Evolutionary conservation across 1,140 invertebrate species (phyloP).

Genomic region (Archegozetes longisetosus): DNA sequence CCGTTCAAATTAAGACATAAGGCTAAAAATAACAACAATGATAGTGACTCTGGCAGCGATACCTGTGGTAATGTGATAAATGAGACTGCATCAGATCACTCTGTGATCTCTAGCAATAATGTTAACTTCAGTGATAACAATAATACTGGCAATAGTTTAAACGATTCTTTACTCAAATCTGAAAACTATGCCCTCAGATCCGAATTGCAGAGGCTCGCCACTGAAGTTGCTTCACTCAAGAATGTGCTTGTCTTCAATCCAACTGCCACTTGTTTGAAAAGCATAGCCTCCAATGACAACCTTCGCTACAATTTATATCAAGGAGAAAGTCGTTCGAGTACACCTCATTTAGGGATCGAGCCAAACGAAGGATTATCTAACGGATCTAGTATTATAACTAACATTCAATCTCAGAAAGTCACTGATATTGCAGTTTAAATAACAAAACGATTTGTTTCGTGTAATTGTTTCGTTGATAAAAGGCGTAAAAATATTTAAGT

Average conservation of each 20-base stretch:
- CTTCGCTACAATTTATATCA: background rate
- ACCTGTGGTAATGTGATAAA: conserved; percentile 4
- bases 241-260: conserved; percentile 8
- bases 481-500: too few species aligned
- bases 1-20: conserved; percentile 82
- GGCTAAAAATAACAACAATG: conserved; percentile 28
- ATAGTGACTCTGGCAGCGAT: conserved; percentile 12
- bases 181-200: conserved; percentile 55
- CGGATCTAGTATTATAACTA: background rate
- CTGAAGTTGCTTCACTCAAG: conserved; percentile 77
- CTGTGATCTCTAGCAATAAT: background rate
- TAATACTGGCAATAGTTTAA: conserved; percentile 18
- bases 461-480: too few species aligned
- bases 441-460: too few species aligned
- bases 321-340: background rate
- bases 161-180: conserved; percentile 36
- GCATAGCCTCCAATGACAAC: background rate
- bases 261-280: background rate
- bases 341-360: background rate
- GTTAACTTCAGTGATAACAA: conserved; percentile 15
- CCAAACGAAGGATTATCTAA: background rate
- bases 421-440: too few species aligned
- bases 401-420: background rate
- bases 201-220: conserved; percentile 67
- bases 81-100: conserved; percentile 5